Conservation (phyloP, 1,140 invertebrate species). For the Pygmarrhopalites habei region DNA sequence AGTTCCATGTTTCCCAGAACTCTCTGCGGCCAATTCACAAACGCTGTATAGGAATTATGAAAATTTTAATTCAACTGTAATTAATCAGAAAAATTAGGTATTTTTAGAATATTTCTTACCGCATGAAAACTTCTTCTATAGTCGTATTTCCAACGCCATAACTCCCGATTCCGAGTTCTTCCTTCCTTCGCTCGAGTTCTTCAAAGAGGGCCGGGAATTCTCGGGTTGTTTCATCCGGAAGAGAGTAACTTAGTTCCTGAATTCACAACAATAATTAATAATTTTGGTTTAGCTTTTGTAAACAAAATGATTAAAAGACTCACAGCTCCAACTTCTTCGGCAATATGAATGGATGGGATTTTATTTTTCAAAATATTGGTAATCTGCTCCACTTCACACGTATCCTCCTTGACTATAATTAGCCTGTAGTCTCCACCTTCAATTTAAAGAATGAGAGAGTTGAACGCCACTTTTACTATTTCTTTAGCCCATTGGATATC, state of each 20-base stretch:
- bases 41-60: too few species aligned
- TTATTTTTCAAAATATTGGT: conserved; percentile 43
- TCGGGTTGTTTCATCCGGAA: conserved; percentile 41
- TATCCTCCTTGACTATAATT: conserved; percentile 46
- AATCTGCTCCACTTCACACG: conserved; percentile 45
- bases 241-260: conserved; percentile 45
- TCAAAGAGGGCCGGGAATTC: conserved; percentile 47
- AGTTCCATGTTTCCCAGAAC: too few species aligned
- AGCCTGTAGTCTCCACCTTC: conserved; percentile 53
- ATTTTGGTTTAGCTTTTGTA: too few species aligned
- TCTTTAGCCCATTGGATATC: too few species aligned
- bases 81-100: too few species aligned
- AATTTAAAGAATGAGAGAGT: conserved; percentile 52
- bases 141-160: conserved; percentile 46
- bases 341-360: conserved; percentile 46
- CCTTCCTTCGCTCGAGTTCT: conserved; percentile 46
- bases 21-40: too few species aligned
- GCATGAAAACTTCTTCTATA: conserved; percentile 59
- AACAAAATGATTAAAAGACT: too few species aligned
- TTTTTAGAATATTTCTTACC: not conserved
- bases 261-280: too few species aligned
- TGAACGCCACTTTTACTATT: too few species aligned
- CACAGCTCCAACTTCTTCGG: conserved; percentile 48
- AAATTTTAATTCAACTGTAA: too few species aligned
- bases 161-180: conserved; percentile 47